Base-by-base conservation (phyloP, 2,113 vertebrate genomes). In the Empidonax alnorum region DNA sequence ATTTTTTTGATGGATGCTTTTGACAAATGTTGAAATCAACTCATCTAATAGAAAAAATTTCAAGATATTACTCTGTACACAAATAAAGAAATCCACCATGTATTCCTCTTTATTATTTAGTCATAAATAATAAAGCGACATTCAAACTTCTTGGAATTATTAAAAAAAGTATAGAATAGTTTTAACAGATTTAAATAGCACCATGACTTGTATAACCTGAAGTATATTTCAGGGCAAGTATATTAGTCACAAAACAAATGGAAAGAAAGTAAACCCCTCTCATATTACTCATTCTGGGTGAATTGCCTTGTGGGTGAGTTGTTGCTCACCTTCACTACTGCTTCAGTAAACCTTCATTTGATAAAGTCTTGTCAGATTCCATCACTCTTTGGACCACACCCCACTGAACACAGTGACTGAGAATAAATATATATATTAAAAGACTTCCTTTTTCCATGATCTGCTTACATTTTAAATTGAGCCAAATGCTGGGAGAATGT, bases 251-350 rank as follows among this genome's bases (percentile, higher is more conserved):
- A 5, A 50, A 25, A 63, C 7, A 55, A n/a, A 10, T 0, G 6
- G 7, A 69, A 66, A 42, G 13, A 18, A 69, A 44, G 1, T 12
- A 68, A 68, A 6, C 4, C 1, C 3, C 8, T 47, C 42, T 56
- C 4, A 37, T 52, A 31, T 53, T 41, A 56, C 6, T 42, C 5
- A 3, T 44, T 25, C 7, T 82, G 41, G 7, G 20, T 19, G 9
- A 68, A 14, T 76, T 0, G 0, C 18, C 6, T 14, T 63, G 35
- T 24, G 24, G 12, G 10, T 2, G 1, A 61, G 4, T 50, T 77
- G 12, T 19, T 88, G 42, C 14, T 67, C 9, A 50, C 80, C 7
- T 30, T 89, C 35, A 27, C 27, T 62, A 18, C 9, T 52, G 5
- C 14, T 84, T 62, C 37, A 47, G 5, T 37, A 86, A 72, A 86